Percentiles rank a stretch among this genome's conserved stretches.
These are phyloP conservation scores for Hylia prasina DNA, from an alignment of 2,113 vertebrate species.

Conservation along the genomic window DNA sequence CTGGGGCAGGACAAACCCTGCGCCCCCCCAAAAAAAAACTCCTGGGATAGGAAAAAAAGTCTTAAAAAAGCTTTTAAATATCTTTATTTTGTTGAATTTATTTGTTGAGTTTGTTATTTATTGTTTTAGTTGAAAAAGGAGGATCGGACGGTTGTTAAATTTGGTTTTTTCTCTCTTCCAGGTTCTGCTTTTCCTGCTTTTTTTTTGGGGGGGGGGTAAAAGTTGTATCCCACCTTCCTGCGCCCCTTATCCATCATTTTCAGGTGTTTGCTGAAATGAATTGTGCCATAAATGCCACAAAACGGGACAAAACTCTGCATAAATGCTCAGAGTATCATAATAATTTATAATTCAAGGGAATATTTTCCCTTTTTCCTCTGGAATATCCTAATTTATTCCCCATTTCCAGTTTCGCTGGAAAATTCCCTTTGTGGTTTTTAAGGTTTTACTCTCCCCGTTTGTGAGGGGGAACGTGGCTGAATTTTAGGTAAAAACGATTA, in stretches of 20 bases:
- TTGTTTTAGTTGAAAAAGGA: not conserved
- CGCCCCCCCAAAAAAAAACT: not conserved
- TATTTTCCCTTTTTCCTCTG: not conserved
- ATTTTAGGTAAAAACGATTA: not conserved
- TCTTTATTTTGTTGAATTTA: not conserved
- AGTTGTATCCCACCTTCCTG: accelerated
- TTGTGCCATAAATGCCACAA: not conserved
- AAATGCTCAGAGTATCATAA: accelerated
- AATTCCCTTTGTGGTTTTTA: not conserved
- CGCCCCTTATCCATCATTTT: not conserved
- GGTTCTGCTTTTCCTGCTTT: not conserved
- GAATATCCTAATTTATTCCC: not conserved
- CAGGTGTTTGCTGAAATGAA: not conserved
- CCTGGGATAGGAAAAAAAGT: not conserved
- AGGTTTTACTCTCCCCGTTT: not conserved
- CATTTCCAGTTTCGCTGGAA: not conserved
- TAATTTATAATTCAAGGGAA: not conserved
- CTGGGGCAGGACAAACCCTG: not conserved
- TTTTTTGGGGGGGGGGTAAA: too few relatives aligned
- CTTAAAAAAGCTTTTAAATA: not conserved
- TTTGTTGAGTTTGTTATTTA: not conserved
- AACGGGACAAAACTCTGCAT: not conserved
- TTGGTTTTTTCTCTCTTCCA: too few relatives aligned
- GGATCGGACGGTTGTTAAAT: not conserved
- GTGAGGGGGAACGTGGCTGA: not conserved